Percentiles rank a stretch among this genome's conserved stretches.
Evolutionary conservation across 2,113 vertebrate genomes (phyloP).

Genomic region (Axis porcinus): DNA sequence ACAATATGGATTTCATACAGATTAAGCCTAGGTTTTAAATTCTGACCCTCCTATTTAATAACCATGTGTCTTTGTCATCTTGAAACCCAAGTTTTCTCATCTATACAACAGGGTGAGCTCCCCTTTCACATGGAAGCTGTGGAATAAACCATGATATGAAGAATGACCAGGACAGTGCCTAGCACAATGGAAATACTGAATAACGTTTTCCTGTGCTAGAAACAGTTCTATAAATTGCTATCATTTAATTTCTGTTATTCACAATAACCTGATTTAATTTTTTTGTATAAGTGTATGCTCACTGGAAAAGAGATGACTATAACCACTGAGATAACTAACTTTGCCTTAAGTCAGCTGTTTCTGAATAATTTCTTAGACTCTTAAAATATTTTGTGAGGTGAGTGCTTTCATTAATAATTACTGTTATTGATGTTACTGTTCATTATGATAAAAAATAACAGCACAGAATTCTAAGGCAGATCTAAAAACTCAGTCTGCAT

Average conservation of each 20-base stretch:
- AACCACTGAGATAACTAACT: background rate
- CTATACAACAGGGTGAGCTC: background rate
- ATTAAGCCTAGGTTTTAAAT: background rate
- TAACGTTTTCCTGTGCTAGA: background rate
- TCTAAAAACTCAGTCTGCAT: background rate
- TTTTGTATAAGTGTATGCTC: background rate
- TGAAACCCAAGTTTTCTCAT: background rate
- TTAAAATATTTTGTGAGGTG: background rate
- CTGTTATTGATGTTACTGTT: background rate
- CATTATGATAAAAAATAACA: background rate
- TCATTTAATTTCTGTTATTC: background rate
- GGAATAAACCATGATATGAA: background rate
- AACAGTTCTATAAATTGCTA: background rate
- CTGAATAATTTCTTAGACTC: background rate
- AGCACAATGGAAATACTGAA: background rate
- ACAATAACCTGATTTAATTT: background rate
- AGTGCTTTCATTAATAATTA: background rate
- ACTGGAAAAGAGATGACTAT: background rate
- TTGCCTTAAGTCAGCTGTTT: background rate
- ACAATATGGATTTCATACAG: background rate
- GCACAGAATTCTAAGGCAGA: background rate
- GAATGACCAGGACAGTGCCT: background rate
- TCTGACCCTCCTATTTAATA: background rate
- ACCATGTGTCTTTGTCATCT: background rate
- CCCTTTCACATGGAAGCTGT: background rate